Conservation (phyloP, 23 tunicate species). For the Trididemnum clinides region DNA sequence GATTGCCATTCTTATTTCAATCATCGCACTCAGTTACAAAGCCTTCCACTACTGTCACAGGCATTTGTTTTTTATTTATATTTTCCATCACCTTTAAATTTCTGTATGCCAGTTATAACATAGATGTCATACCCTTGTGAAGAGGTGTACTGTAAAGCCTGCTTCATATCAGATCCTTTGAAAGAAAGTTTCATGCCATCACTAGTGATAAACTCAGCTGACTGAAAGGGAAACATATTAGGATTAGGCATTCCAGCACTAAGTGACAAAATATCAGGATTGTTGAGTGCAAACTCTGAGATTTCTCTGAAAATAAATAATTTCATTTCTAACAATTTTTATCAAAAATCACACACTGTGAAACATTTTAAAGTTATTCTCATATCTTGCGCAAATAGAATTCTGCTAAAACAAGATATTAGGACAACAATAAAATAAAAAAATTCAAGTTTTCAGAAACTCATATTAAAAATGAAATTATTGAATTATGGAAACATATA, state of each 20-base stretch:
- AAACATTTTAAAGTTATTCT: neutral
- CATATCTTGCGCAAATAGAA: too few relatives aligned
- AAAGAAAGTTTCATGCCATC: slow-evolving; percentile 54
- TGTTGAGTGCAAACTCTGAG: slow-evolving; percentile 46
- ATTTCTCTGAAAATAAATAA: slow-evolving; percentile 31
- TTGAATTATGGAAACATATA: neutral
- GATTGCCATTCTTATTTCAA: too few relatives aligned
- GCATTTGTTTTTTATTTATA: too few relatives aligned
- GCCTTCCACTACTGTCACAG: too few relatives aligned
- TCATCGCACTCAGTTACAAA: too few relatives aligned
- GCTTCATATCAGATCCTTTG: slow-evolving; percentile 59
- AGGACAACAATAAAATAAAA: too few relatives aligned
- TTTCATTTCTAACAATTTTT: neutral
- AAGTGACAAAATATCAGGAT: slow-evolving; percentile 79
- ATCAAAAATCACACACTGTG: neutral
- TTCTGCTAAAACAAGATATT: too few relatives aligned
- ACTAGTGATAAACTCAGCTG: slow-evolving; percentile 41
- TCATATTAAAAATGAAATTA: neutral
- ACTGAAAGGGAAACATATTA: slow-evolving; percentile 69
- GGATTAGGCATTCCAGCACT: slow-evolving; percentile 92
- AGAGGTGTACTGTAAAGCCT: slow-evolving; percentile 81
- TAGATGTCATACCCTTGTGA: slow-evolving; percentile 43
- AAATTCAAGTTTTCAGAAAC: too few relatives aligned
- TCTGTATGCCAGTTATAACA: too few relatives aligned
- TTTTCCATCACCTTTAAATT: too few relatives aligned